Evolutionary conservation across 2,888 invertebrate species (phyloP), one percentile per base, ranked within the genome.

Genomic region (Amblyjoppa fuscipennis): DNA sequence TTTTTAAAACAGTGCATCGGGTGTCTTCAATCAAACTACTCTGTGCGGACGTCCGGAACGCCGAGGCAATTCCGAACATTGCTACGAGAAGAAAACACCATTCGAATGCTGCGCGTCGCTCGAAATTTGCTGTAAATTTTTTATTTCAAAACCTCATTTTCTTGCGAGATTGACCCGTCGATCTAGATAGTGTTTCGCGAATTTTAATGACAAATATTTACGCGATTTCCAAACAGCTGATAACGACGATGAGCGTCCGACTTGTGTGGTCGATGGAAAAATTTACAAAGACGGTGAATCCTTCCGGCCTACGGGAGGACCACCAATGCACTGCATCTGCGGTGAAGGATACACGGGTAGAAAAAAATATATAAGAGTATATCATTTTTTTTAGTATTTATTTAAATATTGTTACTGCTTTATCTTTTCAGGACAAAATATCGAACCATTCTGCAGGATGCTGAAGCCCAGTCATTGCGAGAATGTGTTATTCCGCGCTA

Each of bases 221-320:
- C 41, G 41, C 11, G 11, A 56, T 20, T 20, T 56, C 9, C 0
- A 68, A 45, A 84, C 28, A 93, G 92, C 87, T 13, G 61, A 90
- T 4, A 88, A 87, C 1, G 74, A 75, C 0, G 88, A 90, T 38
- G 87, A 90, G 1, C 81, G 77, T 75, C 45, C 89, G 3, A 89
- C 76, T 0, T 93, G 93, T 59, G 68, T 85, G 20, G 92, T 93
- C 28, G 87, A 91, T 6, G 93, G 91, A 6, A 87, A 88, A 83
- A 86, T 79, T 6, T 92, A 92, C 59, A 69, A 20, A 3, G 92
- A 91, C 0, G 92, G 92, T 1, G 87, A 93, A 20, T 59, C 45
- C n/a, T 93, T 93, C 68, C 1, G 1, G 0, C 77, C 81, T 1
- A 77, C 85, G 28, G 80, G 68, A 11, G 88, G 92, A 0, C 90